Percentiles rank a stretch among this genome's conserved stretches.
phyloP scores from a whole-genome alignment of 2,797 vertebrate genomes.

The Lemur catta region DNA sequence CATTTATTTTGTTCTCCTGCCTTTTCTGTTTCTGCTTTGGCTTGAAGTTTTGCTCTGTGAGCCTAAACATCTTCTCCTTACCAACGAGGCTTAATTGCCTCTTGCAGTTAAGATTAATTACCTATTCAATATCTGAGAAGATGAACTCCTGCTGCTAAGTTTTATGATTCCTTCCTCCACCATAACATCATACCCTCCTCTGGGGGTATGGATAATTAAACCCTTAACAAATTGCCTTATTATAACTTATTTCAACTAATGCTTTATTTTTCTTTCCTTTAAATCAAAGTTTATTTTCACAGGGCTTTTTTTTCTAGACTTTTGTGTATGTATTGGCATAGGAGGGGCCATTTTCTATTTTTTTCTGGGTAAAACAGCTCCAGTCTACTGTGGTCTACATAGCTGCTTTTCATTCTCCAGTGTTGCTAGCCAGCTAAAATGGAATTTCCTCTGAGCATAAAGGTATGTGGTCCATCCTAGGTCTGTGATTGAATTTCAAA shows the following conservation, averaged over 20 bases:
- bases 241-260: slow-evolving; percentile 49
- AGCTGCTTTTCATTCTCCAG: neutral
- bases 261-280: slow-evolving; percentile 42
- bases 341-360: neutral
- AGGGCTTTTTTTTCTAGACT: neutral
- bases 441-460: neutral
- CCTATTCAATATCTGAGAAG: slow-evolving; percentile 54
- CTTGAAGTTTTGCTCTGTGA: slow-evolving; percentile 24
- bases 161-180: slow-evolving; percentile 59
- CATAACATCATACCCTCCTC: slow-evolving; percentile 28
- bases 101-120: slow-evolving; percentile 64
- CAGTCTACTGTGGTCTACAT: neutral
- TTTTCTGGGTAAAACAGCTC: neutral
- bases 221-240: slow-evolving; percentile 53
- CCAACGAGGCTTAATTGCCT: slow-evolving; percentile 34
- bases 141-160: slow-evolving; percentile 49
- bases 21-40: neutral
- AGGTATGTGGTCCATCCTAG: neutral
- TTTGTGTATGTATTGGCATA: neutral
- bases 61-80: neutral
- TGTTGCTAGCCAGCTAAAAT: neutral
- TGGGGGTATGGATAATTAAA: slow-evolving; percentile 30
- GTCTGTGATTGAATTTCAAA: neutral
- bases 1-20: neutral
- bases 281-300: slow-evolving; percentile 36